These are phyloP conservation scores for Acromyrmex echinatior DNA, from an alignment of 1,140 invertebrate species.

Conservation along the genomic window DNA sequence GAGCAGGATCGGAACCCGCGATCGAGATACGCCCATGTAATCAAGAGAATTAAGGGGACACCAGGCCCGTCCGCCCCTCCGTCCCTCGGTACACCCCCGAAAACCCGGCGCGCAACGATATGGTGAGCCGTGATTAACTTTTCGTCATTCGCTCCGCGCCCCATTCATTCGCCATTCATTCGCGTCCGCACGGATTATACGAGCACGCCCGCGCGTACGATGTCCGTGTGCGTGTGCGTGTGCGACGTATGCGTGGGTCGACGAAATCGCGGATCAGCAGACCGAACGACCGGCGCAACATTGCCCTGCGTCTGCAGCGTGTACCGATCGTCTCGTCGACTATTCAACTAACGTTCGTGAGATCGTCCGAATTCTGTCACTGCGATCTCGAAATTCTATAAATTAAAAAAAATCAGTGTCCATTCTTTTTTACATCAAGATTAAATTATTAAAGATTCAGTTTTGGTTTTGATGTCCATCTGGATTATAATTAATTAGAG, in stretches of 20 bases:
- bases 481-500: no score
- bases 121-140: conserved; percentile 87
- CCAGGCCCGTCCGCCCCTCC: conserved; percentile 64
- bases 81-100: conserved; percentile 77
- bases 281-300: conserved; percentile 67
- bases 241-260: conserved; percentile 63
- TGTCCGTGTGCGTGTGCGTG: conserved; percentile 61
- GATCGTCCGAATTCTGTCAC: neutral
- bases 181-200: conserved; percentile 85
- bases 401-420: no score
- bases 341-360: conserved; percentile 23
- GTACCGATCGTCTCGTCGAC: conserved; percentile 44
- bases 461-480: no score
- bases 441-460: no score
- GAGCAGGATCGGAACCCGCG: conserved; percentile 68
- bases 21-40: conserved; percentile 85
- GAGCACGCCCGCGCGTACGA: conserved; percentile 60
- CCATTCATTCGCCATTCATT: conserved; percentile 87
- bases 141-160: conserved; percentile 84
- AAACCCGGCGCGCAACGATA: conserved; percentile 81
- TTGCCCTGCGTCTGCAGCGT: conserved; percentile 11
- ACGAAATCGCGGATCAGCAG: conserved; percentile 70
- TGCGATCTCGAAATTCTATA: neutral
- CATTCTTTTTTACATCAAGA: no score
- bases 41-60: conserved; percentile 83